phyloP scores from a whole-genome alignment of 1,140 invertebrate genomes.

The Leptinotarsa defecta region DNA sequence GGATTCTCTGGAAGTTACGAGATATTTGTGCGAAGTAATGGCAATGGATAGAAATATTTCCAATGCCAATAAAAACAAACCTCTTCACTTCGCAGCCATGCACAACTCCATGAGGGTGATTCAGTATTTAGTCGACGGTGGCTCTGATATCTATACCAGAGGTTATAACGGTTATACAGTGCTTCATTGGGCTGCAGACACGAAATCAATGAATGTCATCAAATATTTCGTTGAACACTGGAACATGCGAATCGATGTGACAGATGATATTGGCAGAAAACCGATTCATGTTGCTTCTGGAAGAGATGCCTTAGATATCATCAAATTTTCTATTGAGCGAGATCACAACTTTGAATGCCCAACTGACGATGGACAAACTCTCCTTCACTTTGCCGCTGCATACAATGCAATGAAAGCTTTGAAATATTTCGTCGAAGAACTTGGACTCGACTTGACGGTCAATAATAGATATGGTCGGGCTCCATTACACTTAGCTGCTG shows the following conservation, averaged over 20 bases:
- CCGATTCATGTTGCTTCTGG: not conserved
- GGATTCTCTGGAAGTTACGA: not conserved
- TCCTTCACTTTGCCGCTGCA: not conserved
- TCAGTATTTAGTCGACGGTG: not conserved
- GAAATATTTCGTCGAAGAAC: constrained; percentile 1
- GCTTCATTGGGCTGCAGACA: not conserved
- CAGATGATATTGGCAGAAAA: not conserved
- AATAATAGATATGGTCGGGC: not conserved
- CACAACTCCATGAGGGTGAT: not conserved
- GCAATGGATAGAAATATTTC: no score
- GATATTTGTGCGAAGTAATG: not conserved
- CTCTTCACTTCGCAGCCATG: not conserved
- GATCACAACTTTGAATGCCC: not conserved
- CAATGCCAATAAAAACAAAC: no score
- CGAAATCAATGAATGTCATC: not conserved
- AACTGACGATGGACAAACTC: not conserved
- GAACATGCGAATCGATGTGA: not conserved
- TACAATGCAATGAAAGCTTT: not conserved
- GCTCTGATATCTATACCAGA: not conserved
- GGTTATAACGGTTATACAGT: not conserved
- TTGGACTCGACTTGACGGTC: not conserved
- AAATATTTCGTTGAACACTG: not conserved
- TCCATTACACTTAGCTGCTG: not conserved
- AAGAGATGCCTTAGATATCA: not conserved
- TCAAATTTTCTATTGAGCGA: not conserved